These are phyloP conservation scores for Hanleya hanleyi DNA, from an alignment of 2,888 invertebrate species.

Conservation along the genomic window DNA sequence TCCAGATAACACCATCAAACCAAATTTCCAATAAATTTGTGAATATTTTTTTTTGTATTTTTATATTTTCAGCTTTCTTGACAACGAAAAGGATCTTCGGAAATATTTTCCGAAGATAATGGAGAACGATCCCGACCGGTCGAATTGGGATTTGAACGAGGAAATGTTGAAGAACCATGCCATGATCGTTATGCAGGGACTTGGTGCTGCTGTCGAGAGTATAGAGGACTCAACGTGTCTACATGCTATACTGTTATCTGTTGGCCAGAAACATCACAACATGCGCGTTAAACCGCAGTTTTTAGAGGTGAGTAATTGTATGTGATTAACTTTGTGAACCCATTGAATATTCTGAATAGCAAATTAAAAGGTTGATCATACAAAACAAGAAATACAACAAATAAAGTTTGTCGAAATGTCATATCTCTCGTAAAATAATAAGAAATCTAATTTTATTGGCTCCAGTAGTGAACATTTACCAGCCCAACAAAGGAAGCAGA, in stretches of 20 bases:
- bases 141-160: slow-evolving; percentile 8
- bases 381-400: too few relatives aligned
- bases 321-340: too few relatives aligned
- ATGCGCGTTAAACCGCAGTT: slow-evolving; percentile 27
- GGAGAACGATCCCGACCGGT: neutral
- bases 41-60: too few relatives aligned
- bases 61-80: neutral
- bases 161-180: slow-evolving; percentile 25
- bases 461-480: too few relatives aligned
- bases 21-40: too few relatives aligned
- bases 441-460: too few relatives aligned
- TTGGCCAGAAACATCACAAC: slow-evolving; percentile 36
- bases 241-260: slow-evolving; percentile 25
- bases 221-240: slow-evolving; percentile 38
- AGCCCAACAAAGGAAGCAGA: too few relatives aligned
- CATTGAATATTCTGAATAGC: too few relatives aligned
- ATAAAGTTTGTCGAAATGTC: too few relatives aligned
- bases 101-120: slow-evolving; percentile 1
- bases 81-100: slow-evolving; percentile 4
- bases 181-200: slow-evolving; percentile 38
- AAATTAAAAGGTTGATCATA: too few relatives aligned
- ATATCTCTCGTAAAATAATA: too few relatives aligned
- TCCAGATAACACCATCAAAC: too few relatives aligned
- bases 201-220: slow-evolving; percentile 44
- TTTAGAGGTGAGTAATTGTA: neutral